Conservation (phyloP, 2,888 invertebrate species). For the Cheilosia soror region DNA sequence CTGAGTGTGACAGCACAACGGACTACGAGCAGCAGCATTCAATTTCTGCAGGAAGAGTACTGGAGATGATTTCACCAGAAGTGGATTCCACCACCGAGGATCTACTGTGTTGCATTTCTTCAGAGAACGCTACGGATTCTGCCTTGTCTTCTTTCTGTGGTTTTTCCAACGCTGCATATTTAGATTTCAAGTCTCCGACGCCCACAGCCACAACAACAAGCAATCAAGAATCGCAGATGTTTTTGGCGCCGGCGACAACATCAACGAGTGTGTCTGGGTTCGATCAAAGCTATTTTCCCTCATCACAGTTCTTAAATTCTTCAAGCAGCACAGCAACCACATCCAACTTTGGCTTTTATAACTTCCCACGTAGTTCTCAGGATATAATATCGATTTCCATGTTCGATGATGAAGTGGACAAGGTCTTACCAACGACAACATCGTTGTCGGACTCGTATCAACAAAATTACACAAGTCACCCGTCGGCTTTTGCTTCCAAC, state of each 20-base stretch:
- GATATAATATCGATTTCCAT: conserved; percentile 78
- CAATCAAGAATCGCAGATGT: conserved; percentile 56
- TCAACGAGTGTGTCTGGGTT: conserved; percentile 45
- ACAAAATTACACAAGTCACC: conserved; percentile 37
- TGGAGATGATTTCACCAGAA: conserved; percentile 76
- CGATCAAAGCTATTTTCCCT: conserved; percentile 56
- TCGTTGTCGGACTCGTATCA: conserved; percentile 43
- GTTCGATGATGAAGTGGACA: conserved; percentile 77
- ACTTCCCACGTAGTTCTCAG: conserved; percentile 71
- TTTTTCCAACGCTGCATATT: conserved; percentile 39
- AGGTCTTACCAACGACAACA: conserved; percentile 34
- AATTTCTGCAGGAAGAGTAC: conserved; percentile 49
- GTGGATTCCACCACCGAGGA: conserved; percentile 78
- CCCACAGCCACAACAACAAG: conserved; percentile 54
- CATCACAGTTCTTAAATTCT: conserved; percentile 56
- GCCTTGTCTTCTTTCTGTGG: conserved; percentile 61
- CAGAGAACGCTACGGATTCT: conserved; percentile 55
- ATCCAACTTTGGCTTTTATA: conserved; percentile 67
- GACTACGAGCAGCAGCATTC: conserved; percentile 74
- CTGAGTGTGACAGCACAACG: conserved; percentile 78
- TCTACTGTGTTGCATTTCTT: conserved; percentile 60
- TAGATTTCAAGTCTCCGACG: conserved; percentile 54
- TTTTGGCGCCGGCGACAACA: conserved; percentile 45
- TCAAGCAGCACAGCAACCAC: conserved; percentile 37
- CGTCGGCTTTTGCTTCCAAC: conserved; percentile 45